Conservation (phyloP, 2,888 invertebrate species). For the Cyaniris semiargus region DNA sequence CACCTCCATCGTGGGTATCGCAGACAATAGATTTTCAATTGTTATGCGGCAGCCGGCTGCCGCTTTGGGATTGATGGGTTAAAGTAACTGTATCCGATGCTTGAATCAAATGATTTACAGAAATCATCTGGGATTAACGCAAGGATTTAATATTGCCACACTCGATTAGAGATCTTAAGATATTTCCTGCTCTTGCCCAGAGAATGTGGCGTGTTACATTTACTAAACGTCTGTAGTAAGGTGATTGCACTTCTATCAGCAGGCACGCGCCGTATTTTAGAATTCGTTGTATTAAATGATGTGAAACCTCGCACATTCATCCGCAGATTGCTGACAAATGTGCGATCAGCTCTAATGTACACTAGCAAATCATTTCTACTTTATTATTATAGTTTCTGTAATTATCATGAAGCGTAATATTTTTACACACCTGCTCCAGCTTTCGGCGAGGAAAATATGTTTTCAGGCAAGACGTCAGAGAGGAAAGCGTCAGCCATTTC, state of each 20-base stretch:
- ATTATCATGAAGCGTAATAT: background rate
- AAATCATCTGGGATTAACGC: conserved; percentile 77
- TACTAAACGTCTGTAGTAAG: no score
- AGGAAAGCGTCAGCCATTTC: conserved; percentile 99
- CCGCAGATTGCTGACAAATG: no score
- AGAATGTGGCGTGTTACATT: conserved; percentile 62
- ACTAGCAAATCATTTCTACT: no score
- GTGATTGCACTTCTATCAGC: no score
- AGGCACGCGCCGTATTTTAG: no score
- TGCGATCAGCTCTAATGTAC: no score
- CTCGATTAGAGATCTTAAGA: conserved; percentile 68
- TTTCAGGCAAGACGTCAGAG: conserved; percentile 96
- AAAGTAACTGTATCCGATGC: conserved; percentile 65
- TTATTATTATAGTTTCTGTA: background rate
- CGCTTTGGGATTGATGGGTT: no score
- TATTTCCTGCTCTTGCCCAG: conserved; percentile 76
- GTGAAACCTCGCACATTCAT: no score
- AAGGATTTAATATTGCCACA: conserved; percentile 72
- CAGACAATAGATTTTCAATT: no score
- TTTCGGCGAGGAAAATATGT: conserved; percentile 96
- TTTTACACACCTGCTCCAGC: conserved; percentile 85
- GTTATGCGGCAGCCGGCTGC: no score
- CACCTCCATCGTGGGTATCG: no score
- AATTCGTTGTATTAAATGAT: no score
- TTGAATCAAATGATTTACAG: conserved; percentile 74